Base-by-base conservation (phyloP, 2,113 vertebrate species). In the Chroicocephalus ridibundus region DNA sequence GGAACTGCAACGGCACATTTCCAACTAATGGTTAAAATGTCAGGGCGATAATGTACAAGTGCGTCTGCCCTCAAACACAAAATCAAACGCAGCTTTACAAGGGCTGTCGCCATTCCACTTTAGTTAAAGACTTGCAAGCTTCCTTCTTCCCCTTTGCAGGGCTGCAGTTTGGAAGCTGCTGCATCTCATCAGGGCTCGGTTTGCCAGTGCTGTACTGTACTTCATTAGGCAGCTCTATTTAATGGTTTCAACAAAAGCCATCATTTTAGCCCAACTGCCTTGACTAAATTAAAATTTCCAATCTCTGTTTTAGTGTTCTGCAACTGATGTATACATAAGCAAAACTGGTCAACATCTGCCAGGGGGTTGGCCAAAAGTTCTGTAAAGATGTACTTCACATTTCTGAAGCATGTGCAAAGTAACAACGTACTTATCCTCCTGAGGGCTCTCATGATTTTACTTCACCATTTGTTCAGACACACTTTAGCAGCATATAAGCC, bases 391-490 rank as follows among this genome's bases (percentile, higher is more conserved):
- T 98, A 97, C 98, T 98, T 98, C 97, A 91, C 98, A 97, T 98
- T 99, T 98, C 98, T 97, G 98, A 98, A 98, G 98, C 98, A 98
- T 98, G 98, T 98, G 98, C 97, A 97, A 98, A 98, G 98, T 98
- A 98, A 98, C 98, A 97, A 98, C 97, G 93, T 97, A 96, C 97
- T 95, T 95, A 98, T 97, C 97, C 98, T 98, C 98, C 88, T 52
- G 98, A 98, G 98, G 98, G 98, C 98, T 95, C 98, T 98, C 98
- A 98, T 90, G 97, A 97, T 99, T 99, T 99, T 98, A 98, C 98
- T 98, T 98, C 97, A 96, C 98, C 99, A 99, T 99, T 99, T 99
- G 98, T 98, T 99, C 98, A 98, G 98, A 98, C 98, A 96, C 98
- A 99, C 98, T 99, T 99, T 98, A 98, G 99, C 98, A 97, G 98